phyloP scores from a whole-genome alignment of 2,888 invertebrate species.

The Drosophila nigritarsus region DNA sequence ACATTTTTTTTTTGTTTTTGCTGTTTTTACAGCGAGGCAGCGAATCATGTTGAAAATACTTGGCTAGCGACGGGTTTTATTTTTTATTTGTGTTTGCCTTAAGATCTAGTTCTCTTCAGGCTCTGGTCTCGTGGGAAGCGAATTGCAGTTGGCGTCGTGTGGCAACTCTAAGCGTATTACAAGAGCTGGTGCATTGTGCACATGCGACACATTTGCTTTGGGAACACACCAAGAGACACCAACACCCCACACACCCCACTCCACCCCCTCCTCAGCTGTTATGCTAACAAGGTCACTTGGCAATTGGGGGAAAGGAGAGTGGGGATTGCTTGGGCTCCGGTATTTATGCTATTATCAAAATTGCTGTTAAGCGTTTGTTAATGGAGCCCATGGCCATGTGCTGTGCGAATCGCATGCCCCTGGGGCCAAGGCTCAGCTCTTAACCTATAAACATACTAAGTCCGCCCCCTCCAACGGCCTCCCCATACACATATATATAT shows the following conservation, averaged over 20 bases:
- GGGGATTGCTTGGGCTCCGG: slow-evolving; percentile 2
- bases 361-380: slow-evolving; percentile 65
- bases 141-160: slow-evolving; percentile 45
- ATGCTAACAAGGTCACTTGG: slow-evolving; percentile 71
- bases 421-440: slow-evolving; percentile 78
- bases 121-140: slow-evolving; percentile 63
- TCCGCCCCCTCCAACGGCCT: not conserved
- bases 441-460: slow-evolving; percentile 76
- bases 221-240: slow-evolving; percentile 23
- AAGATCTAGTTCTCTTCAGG: slow-evolving; percentile 35
- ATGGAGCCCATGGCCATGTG: slow-evolving; percentile 60
- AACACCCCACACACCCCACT: not conserved
- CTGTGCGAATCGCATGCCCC: slow-evolving; percentile 50
- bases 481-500: not conserved
- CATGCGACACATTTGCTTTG: slow-evolving; percentile 26
- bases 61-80: slow-evolving; percentile 49
- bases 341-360: slow-evolving; percentile 77
- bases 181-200: slow-evolving; percentile 4
- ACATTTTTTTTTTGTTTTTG: not conserved
- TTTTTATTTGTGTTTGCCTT: slow-evolving; percentile 33
- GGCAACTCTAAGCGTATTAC: slow-evolving; percentile 56
- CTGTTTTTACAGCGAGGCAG: slow-evolving; percentile 26
- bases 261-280: not conserved
- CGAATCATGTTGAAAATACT: slow-evolving; percentile 59
- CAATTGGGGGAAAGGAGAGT: slow-evolving; percentile 18